A percentile compares a stretch with the other conserved stretches of the same genome.
These are phyloP conservation scores for Neoscelio sp. DNA, from an alignment of 2,888 invertebrate species.

Conservation along the genomic window DNA sequence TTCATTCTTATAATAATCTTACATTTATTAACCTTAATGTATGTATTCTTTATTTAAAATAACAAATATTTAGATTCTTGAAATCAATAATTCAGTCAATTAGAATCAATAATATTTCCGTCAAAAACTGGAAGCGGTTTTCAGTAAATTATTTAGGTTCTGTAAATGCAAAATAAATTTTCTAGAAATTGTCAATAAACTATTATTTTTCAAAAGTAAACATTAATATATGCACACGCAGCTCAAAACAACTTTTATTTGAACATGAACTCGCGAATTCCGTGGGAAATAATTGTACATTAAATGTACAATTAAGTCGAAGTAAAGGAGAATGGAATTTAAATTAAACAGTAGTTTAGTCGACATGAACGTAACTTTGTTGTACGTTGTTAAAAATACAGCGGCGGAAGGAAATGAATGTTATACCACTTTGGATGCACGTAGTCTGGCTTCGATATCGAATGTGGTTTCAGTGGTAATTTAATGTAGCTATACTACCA, in stretches of 20 bases:
- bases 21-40: too few species aligned
- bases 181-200: too few species aligned
- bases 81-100: too few species aligned
- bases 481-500: constrained; percentile 48
- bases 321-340: constrained; percentile 22
- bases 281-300: constrained; percentile 4
- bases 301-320: constrained; percentile 29
- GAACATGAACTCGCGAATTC: neutral
- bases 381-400: constrained; percentile 38
- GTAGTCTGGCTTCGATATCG: constrained; percentile 51
- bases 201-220: neutral
- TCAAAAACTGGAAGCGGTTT: too few species aligned
- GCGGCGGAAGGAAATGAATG: constrained; percentile 22
- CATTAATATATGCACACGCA: constrained; percentile 13
- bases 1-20: too few species aligned
- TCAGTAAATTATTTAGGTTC: too few species aligned
- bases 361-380: constrained; percentile 31
- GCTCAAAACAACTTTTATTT: too few species aligned
- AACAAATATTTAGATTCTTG: too few species aligned
- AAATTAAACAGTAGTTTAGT: constrained; percentile 44
- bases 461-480: constrained; percentile 55
- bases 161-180: too few species aligned
- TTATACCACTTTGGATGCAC: constrained; percentile 15
- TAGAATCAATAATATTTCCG: too few species aligned
- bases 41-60: too few species aligned